phyloP scores from a whole-genome alignment of 2,113 vertebrate species.

The Progne subis region DNA sequence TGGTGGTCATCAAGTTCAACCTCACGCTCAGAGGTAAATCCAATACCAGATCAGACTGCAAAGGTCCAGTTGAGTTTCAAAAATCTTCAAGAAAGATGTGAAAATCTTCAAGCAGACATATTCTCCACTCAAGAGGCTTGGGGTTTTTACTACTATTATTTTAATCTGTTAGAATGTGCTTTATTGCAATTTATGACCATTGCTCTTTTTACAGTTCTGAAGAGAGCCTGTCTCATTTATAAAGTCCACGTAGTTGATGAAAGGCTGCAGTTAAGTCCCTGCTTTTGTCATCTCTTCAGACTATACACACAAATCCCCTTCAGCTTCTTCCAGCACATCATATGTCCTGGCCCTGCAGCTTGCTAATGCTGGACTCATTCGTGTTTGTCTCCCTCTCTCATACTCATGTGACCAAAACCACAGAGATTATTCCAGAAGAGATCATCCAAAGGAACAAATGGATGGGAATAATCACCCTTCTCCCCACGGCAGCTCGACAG shows the following conservation, averaged over 20 bases:
- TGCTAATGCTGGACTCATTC: background rate
- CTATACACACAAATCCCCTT: background rate
- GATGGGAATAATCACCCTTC: background rate
- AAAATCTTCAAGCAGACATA: background rate
- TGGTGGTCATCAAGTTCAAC: background rate
- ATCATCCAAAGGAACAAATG: background rate
- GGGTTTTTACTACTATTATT: background rate
- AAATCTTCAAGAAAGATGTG: background rate
- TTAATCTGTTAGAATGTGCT: background rate
- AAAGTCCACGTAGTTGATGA: background rate
- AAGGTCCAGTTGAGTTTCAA: background rate
- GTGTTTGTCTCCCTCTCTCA: background rate
- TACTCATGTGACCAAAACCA: background rate
- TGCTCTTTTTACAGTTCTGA: background rate
- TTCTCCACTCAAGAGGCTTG: background rate
- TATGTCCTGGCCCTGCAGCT: background rate
- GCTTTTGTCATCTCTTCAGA: background rate
- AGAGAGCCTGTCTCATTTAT: background rate
- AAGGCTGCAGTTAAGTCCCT: background rate
- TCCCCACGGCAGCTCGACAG: rapidly evolving
- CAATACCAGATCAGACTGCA: background rate
- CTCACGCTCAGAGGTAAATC: background rate
- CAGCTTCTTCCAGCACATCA: background rate
- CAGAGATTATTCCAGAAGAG: background rate
- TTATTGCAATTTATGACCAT: background rate